Percentiles rank a stretch among this genome's conserved stretches.
These are phyloP conservation scores for Leptinotarsa lineolata DNA, from an alignment of 1,140 invertebrate genomes.

Conservation along the genomic window DNA sequence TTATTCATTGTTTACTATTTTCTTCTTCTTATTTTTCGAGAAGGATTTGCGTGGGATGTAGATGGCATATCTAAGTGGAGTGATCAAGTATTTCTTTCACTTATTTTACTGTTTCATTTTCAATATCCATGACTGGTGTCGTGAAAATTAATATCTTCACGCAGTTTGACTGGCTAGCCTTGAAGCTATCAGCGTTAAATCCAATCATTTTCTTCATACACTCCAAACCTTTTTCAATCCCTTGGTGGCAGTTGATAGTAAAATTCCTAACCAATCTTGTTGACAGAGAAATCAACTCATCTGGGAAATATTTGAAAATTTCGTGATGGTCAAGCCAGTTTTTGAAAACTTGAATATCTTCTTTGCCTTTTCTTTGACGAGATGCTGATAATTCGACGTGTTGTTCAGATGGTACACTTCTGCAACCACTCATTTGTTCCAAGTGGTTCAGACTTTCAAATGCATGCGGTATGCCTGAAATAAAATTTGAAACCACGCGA, in stretches of 20 bases:
- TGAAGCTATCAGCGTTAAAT: constrained; percentile 5
- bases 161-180: constrained; percentile 32
- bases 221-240: constrained; percentile 40
- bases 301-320: constrained; percentile 30
- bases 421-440: constrained; percentile 33
- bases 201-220: constrained; percentile 21
- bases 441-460: constrained; percentile 7
- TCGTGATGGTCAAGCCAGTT: constrained; percentile 40
- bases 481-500: constrained; percentile 22
- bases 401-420: constrained; percentile 45
- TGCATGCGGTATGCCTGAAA: constrained; percentile 20
- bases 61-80: no score
- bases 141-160: constrained; percentile 32
- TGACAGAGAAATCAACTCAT: no score
- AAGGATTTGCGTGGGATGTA: no score
- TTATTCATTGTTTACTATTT: no score
- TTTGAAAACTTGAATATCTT: constrained; percentile 38
- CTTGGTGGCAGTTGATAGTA: constrained; percentile 30
- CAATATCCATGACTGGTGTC: constrained; percentile 37
- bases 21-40: no score
- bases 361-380: constrained; percentile 43
- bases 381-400: constrained; percentile 41
- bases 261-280: no score
- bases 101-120: constrained; percentile 26
- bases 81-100: no score